Percentiles rank a stretch among this genome's conserved stretches.
Conservation (phyloP, 2,113 vertebrate species). For the Cebidichthys violaceus region DNA sequence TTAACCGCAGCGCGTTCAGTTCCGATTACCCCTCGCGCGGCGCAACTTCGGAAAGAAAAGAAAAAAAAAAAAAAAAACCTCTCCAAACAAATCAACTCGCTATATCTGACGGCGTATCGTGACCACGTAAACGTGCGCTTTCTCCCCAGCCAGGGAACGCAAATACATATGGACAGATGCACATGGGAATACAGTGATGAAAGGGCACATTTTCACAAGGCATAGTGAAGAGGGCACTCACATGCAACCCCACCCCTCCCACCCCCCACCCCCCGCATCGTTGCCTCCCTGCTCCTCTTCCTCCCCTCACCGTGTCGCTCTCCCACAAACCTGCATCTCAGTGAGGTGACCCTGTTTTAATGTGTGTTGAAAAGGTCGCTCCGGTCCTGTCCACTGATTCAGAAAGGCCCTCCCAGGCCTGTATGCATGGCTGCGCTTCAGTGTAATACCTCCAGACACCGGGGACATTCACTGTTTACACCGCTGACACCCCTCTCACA, state of each 20-base stretch:
- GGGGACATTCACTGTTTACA: slow-evolving; percentile 72
- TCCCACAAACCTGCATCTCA: slow-evolving; percentile 59
- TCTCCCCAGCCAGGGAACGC: not conserved
- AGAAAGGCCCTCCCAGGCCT: slow-evolving; percentile 77
- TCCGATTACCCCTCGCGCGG: slow-evolving; percentile 19
- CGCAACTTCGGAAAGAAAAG: slow-evolving; percentile 1
- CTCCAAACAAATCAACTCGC: slow-evolving; percentile 31
- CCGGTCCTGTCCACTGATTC: slow-evolving; percentile 72
- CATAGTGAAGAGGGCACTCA: slow-evolving; percentile 52
- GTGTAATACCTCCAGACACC: slow-evolving; percentile 77
- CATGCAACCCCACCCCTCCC: slow-evolving; percentile 33
- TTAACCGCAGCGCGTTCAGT: not conserved
- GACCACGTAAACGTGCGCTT: slow-evolving; percentile 29
- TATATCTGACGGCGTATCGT: slow-evolving; percentile 33
- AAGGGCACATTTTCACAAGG: slow-evolving; percentile 70
- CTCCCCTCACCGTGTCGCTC: slow-evolving; percentile 48
- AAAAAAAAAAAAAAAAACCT: no score
- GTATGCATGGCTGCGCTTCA: slow-evolving; percentile 71
- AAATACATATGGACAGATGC: slow-evolving; percentile 63
- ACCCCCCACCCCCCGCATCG: slow-evolving; percentile 23
- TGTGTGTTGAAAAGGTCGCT: slow-evolving; percentile 79
- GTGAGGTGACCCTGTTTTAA: slow-evolving; percentile 79
- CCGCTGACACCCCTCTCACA: slow-evolving; percentile 53
- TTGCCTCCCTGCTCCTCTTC: slow-evolving; percentile 1
- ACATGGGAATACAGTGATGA: slow-evolving; percentile 53